Conservation (phyloP, 2,113 vertebrate species). For the Macaca fascicularis region DNA sequence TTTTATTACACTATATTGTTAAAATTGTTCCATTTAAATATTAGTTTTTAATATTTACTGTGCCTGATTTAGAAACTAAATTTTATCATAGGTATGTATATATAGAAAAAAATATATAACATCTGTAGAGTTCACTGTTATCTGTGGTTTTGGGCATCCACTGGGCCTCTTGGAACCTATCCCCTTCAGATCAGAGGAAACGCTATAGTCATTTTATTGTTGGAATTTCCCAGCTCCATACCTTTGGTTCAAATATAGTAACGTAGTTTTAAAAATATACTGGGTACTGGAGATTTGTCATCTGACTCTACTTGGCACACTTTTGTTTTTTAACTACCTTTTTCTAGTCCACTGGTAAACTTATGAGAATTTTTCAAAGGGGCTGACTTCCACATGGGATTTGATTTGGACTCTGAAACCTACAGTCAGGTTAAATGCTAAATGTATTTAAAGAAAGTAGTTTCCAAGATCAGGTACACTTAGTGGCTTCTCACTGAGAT, state of each 20-base stretch:
- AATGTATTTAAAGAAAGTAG: not conserved
- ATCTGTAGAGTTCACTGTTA: not conserved
- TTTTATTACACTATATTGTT: not conserved
- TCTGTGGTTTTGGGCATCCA: not conserved
- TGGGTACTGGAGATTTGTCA: not conserved
- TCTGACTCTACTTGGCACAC: not conserved
- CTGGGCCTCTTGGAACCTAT: not conserved
- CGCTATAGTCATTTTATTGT: slow-evolving; percentile 24
- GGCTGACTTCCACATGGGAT: not conserved
- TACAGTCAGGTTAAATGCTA: slow-evolving; percentile 6
- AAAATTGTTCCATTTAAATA: not conserved
- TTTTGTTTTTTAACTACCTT: slow-evolving; percentile 24
- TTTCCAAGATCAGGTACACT: not conserved
- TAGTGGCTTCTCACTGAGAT: not conserved
- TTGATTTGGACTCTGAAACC: slow-evolving; percentile 12
- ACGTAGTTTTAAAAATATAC: not conserved
- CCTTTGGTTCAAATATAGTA: not conserved
- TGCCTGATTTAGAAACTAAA: not conserved
- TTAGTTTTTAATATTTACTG: not conserved
- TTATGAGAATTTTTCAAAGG: not conserved
- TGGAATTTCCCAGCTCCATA: not conserved
- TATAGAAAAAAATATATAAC: not conserved
- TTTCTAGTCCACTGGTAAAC: not conserved
- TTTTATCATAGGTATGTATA: not conserved
- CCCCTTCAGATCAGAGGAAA: not conserved